These are phyloP conservation scores for Galeopsomyia nigrocyanea DNA, from an alignment of 2,888 invertebrate species.

Conservation along the genomic window DNA sequence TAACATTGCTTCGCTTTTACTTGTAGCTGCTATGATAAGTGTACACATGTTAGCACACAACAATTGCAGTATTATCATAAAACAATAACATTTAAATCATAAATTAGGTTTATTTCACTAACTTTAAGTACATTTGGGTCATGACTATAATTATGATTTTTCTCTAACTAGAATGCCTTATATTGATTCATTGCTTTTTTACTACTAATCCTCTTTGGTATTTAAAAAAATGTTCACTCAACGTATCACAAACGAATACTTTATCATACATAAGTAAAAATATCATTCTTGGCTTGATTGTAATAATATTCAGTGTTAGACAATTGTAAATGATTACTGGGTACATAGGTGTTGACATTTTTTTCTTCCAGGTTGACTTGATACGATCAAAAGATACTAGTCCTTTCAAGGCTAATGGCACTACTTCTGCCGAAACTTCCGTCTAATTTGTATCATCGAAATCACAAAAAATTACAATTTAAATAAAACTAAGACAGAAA, in stretches of 20 bases:
- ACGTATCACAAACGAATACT: constrained; percentile 1
- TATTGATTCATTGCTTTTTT: constrained; percentile 14
- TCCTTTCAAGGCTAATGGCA: constrained; percentile 63
- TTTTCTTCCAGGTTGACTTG: constrained; percentile 63
- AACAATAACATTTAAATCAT: constrained; percentile 34
- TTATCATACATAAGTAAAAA: constrained; percentile 17
- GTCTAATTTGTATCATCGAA: constrained; percentile 55
- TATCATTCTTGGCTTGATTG: constrained; percentile 18
- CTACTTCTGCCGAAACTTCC: constrained; percentile 65
- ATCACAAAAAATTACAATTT: constrained; percentile 26
- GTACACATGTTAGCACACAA: constrained; percentile 41
- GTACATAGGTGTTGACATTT: constrained; percentile 43
- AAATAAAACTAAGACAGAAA: constrained; percentile 23
- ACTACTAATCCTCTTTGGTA: constrained; percentile 24
- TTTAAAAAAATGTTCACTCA: background rate
- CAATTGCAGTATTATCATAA: constrained; percentile 32
- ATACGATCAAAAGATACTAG: constrained; percentile 65
- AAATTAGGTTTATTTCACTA: constrained; percentile 27
- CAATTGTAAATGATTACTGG: constrained; percentile 11
- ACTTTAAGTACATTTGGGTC: constrained; percentile 25
- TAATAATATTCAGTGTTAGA: constrained; percentile 1
- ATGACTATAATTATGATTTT: constrained; percentile 19
- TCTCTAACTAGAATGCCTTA: constrained; percentile 32
- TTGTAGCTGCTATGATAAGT: constrained; percentile 45
- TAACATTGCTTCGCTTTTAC: constrained; percentile 47